Percentiles rank a stretch among this genome's conserved stretches.
These are phyloP conservation scores for Dione vanillae DNA, from an alignment of 2,888 invertebrate species.

Conservation along the genomic window DNA sequence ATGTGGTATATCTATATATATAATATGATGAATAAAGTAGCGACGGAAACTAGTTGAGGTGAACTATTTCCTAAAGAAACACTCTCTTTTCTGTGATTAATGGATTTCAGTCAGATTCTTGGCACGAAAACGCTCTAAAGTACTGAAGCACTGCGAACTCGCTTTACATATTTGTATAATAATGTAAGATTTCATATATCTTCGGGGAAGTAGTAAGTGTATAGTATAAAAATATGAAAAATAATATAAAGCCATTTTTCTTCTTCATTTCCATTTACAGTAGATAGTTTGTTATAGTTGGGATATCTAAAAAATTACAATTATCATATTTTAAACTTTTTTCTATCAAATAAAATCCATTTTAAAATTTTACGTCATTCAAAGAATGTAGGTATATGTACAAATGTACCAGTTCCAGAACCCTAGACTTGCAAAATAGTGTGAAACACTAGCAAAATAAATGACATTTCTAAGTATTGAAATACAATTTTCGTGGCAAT, in stretches of 20 bases:
- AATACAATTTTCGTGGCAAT: background rate
- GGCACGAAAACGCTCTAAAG: slow-evolving; percentile 52
- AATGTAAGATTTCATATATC: slow-evolving; percentile 20
- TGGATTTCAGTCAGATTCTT: slow-evolving; percentile 44
- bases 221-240: background rate
- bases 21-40: slow-evolving; percentile 40
- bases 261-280: background rate
- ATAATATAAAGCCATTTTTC: background rate
- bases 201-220: slow-evolving; percentile 5
- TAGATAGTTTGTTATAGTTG: no score
- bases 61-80: slow-evolving; percentile 40
- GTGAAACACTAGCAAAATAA: no score
- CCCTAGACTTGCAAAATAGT: background rate
- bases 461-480: background rate
- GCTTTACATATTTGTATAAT: slow-evolving; percentile 20
- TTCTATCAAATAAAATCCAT: no score
- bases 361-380: no score
- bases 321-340: no score
- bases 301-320: background rate
- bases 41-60: slow-evolving; percentile 39
- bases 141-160: slow-evolving; percentile 9
- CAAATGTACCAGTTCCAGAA: background rate
- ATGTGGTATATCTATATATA: background rate
- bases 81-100: slow-evolving; percentile 43
- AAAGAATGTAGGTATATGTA: background rate